Evolutionary conservation across 1,140 invertebrate genomes (phyloP).

Genomic region (Heliconius nattereri): DNA sequence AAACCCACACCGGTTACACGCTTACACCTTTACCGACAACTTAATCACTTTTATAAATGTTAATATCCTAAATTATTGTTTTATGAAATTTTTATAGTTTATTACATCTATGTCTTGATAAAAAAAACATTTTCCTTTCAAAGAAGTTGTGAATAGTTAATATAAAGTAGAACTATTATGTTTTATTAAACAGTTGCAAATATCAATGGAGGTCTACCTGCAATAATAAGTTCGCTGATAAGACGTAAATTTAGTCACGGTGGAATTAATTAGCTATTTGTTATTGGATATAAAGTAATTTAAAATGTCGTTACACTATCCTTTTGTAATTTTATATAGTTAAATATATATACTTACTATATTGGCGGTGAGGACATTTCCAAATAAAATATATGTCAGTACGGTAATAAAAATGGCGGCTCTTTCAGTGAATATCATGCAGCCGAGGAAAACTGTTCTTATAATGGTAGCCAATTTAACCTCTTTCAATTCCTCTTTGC

Average conservation of each 20-base stretch:
- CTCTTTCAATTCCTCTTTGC: constrained; percentile 69
- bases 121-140: no score
- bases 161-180: neutral
- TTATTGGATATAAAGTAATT: constrained; percentile 2
- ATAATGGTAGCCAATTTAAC: constrained; percentile 82
- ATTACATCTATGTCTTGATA: neutral
- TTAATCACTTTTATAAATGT: no score
- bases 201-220: neutral
- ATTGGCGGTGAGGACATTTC: constrained; percentile 85
- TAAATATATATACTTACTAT: constrained; percentile 68
- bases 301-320: neutral
- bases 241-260: neutral
- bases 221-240: neutral
- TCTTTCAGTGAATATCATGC: constrained; percentile 87
- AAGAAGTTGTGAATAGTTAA: neutral
- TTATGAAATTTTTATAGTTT: neutral
- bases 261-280: neutral
- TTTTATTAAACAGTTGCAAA: neutral
- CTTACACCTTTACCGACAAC: no score
- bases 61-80: no score
- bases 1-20: no score
- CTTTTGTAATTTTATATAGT: neutral
- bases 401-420: constrained; percentile 87
- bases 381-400: constrained; percentile 84
- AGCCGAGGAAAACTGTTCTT: constrained; percentile 87